A percentile compares a stretch with the other conserved stretches of the same genome.
phyloP scores from a whole-genome alignment of 2,797 vertebrate genomes.

The Girardinus metallicus region DNA sequence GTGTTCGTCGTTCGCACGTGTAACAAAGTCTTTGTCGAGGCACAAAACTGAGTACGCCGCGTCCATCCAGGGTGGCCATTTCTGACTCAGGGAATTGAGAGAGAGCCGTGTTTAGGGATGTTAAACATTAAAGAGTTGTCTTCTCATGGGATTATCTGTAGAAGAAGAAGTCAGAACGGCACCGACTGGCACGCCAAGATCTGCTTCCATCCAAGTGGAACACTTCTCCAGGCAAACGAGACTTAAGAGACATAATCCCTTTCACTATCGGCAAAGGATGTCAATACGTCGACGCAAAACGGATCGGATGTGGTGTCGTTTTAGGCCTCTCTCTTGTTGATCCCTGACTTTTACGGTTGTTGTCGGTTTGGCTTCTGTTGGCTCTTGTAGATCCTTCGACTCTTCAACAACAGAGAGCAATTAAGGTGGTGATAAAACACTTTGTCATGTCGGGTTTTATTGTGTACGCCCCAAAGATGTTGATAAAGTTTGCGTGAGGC shows the following conservation, averaged over 20 bases:
- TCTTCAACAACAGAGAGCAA: slow-evolving; percentile 39
- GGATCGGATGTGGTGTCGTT: slow-evolving; percentile 37
- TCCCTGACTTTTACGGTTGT: slow-evolving; percentile 34
- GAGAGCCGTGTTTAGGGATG: slow-evolving; percentile 66
- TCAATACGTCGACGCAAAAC: slow-evolving; percentile 70
- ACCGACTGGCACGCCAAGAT: slow-evolving; percentile 72
- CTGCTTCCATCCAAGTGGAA: slow-evolving; percentile 77
- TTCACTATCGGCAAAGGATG: slow-evolving; percentile 70
- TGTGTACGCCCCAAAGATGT: slow-evolving; percentile 23
- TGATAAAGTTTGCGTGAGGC: slow-evolving; percentile 42
- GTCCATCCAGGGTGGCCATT: slow-evolving; percentile 59
- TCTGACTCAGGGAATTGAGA: slow-evolving; percentile 65
- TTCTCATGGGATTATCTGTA: slow-evolving; percentile 75
- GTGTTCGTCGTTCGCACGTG: slow-evolving; percentile 33
- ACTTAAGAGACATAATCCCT: slow-evolving; percentile 79
- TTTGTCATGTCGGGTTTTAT: slow-evolving; percentile 35
- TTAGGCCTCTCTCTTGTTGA: slow-evolving; percentile 50
- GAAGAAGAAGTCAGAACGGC: slow-evolving; percentile 72
- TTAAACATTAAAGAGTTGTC: slow-evolving; percentile 74
- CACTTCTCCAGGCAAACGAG: slow-evolving; percentile 78
- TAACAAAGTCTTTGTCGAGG: slow-evolving; percentile 35
- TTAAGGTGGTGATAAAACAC: slow-evolving; percentile 37
- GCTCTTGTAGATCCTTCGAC: slow-evolving; percentile 31
- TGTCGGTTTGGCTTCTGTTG: slow-evolving; percentile 59
- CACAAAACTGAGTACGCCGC: slow-evolving; percentile 44